Evolutionary conservation across 2,113 vertebrate species (phyloP), one percentile per base, ranked within the genome.

Genomic region (Prionailurus viverrinus): DNA sequence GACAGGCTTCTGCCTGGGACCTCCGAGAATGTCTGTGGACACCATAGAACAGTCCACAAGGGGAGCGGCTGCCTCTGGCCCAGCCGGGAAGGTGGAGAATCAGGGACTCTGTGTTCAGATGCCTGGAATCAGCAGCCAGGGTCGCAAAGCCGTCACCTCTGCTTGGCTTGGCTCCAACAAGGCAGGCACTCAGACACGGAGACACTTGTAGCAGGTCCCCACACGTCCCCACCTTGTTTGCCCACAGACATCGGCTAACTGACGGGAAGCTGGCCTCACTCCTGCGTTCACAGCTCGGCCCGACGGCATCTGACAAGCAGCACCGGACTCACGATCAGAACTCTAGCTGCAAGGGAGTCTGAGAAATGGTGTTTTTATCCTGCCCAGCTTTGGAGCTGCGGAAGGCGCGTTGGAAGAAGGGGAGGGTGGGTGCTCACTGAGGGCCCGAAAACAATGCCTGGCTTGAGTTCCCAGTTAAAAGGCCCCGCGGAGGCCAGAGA

Each of bases 341-440:
- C 31, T 84, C 85, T 71, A 94, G 89, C 61, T 95, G 95, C 97
- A 96, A 97, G 91, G 45, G 84, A 96, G 51, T 88, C 96, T 76
- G 58, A 25, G 45, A 79, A 84, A 78, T 21, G 7, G 8, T 1
- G 5, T 69, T 61, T 21, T 95, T 81, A 36, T 82, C 14, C 69
- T 96, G 71, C n/a, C 27, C 69, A 31, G 0, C 45, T 58, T 78
- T 73, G 36, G 29, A 65, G 36, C 39, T 41, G 18, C 55, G 21
- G n/a, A 66, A 48, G 36, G 33, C 14, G 15, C n/a, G 6, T 8
- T 19, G 29, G 8, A 21, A 71, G 29, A 45, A 85, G 36, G 45
- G 31, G 3, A 94, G 41, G 36, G 84, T 58, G 29, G 45, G 18
- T 7, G 31, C 65, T 58, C 5, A 27, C 65, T 58, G 66, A 76